A percentile compares a stretch with the other conserved stretches of the same genome.
phyloP scores from a whole-genome alignment of 2,797 vertebrate species.

The Parotocinclus haroldoi region DNA sequence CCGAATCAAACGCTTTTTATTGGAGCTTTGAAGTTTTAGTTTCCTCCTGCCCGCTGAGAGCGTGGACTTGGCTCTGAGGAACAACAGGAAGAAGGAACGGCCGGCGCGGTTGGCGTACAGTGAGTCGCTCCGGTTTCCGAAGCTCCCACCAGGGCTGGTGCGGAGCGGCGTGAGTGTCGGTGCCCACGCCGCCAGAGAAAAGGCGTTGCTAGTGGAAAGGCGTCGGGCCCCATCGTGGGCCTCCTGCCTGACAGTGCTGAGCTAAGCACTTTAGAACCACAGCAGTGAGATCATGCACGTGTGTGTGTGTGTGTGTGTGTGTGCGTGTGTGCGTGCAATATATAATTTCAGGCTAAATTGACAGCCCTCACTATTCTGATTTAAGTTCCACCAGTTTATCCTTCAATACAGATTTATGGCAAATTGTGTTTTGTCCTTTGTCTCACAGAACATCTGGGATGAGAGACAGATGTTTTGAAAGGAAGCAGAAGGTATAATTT shows the following conservation, averaged over 20 bases:
- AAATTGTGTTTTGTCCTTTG: too few relatives aligned
- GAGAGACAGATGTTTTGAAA: too few relatives aligned
- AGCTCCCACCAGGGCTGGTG: slow-evolving; percentile 40
- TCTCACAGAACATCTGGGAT: too few relatives aligned
- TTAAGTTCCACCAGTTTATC: slow-evolving; percentile 41
- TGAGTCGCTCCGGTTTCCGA: background rate
- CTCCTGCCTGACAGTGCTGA: slow-evolving; percentile 69
- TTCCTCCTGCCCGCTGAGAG: background rate
- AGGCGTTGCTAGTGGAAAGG: slow-evolving; percentile 70
- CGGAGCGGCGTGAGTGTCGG: slow-evolving; percentile 63
- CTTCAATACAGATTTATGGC: slow-evolving; percentile 1
- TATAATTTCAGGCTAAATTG: slow-evolving; percentile 60
- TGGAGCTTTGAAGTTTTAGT: background rate
- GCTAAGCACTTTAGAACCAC: slow-evolving; percentile 57
- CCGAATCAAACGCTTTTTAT: background rate
- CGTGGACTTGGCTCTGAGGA: background rate
- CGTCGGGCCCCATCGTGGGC: slow-evolving; percentile 55
- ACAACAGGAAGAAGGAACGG: slow-evolving; percentile 2
- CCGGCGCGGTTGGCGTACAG: background rate
- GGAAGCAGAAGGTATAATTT: too few relatives aligned
- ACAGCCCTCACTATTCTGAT: slow-evolving; percentile 7
- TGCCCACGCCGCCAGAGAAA: slow-evolving; percentile 65
- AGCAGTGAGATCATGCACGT: slow-evolving; percentile 58
- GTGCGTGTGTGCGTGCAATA: slow-evolving; percentile 55
- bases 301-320: slow-evolving; percentile 30